A percentile compares a stretch with the other conserved stretches of the same genome.
These are phyloP conservation scores for Leucosticte australis DNA, from an alignment of 2,113 vertebrate species.

Conservation along the genomic window DNA sequence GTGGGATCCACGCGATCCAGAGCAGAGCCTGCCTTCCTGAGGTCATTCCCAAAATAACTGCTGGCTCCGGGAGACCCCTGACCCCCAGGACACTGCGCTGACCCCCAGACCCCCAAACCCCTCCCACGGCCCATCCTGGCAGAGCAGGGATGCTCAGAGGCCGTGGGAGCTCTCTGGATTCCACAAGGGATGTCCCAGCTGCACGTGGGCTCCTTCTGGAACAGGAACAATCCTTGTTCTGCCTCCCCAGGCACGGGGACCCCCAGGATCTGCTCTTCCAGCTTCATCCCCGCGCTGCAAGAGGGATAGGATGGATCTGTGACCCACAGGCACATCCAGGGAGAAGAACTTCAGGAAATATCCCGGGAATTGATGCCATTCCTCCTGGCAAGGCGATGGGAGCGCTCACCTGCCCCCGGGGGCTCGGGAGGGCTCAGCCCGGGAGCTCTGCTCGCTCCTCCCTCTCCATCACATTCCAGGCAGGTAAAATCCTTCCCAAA, in stretches of 20 bases:
- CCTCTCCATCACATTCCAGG: neutral
- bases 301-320: neutral
- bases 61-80: neutral
- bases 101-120: too few species aligned
- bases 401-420: neutral
- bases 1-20: accelerated
- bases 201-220: neutral
- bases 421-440: neutral
- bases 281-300: neutral
- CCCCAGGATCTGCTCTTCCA: neutral
- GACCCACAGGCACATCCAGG: neutral
- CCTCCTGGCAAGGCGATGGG: neutral
- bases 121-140: accelerated
- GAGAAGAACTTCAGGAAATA: accelerated
- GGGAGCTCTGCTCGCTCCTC: neutral
- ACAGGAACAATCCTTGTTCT: neutral
- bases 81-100: too few species aligned
- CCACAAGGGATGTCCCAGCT: neutral
- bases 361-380: neutral
- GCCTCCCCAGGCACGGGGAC: accelerated
- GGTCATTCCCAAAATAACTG: neutral
- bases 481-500: neutral
- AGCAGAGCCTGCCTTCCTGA: neutral
- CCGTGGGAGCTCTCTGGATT: accelerated
- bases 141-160: neutral